phyloP scores from a whole-genome alignment of 1,140 invertebrate species.

The Drosophila aff. region DNA sequence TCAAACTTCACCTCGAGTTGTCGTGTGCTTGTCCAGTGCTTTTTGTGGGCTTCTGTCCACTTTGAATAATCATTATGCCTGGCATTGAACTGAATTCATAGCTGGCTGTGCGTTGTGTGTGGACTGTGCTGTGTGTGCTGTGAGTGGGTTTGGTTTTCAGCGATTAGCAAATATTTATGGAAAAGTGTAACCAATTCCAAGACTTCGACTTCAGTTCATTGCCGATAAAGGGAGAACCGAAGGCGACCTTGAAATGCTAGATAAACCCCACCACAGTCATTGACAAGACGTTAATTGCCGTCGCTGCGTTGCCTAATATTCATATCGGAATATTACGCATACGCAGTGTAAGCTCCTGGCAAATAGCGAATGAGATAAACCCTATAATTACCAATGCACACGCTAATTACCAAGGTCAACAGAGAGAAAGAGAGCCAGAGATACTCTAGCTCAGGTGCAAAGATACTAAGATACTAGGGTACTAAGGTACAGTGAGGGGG shows the following conservation, averaged over 20 bases:
- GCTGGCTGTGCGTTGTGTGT: conserved; percentile 9
- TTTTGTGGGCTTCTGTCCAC: conserved; percentile 40
- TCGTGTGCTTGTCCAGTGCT: conserved; percentile 41
- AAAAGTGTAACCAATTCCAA: conserved; percentile 47
- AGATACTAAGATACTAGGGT: conserved; percentile 22
- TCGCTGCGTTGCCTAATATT: conserved; percentile 29
- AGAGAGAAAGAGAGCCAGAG: not conserved
- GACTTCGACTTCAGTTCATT: not conserved
- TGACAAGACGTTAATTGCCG: conserved; percentile 61
- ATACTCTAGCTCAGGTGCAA: conserved; percentile 2
- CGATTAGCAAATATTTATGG: conserved; percentile 38
- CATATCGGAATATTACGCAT: conserved; percentile 59
- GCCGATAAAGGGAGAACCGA: conserved; percentile 15
- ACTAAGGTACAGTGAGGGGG: conserved; percentile 39
- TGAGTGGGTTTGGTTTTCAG: conserved; percentile 34
- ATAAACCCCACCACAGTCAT: conserved; percentile 28
- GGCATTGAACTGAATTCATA: conserved; percentile 72
- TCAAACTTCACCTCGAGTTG: conserved; percentile 55
- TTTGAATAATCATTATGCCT: conserved; percentile 64
- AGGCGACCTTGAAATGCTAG: conserved; percentile 55
- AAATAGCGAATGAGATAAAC: conserved; percentile 59
- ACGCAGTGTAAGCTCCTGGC: conserved; percentile 55
- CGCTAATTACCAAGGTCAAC: conserved; percentile 67
- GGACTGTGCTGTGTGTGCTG: not conserved
- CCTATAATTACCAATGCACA: conserved; percentile 43